Percentiles rank a stretch among this genome's conserved stretches.
phyloP scores from a whole-genome alignment of 2,888 invertebrate genomes.

The Odontothrips loti region DNA sequence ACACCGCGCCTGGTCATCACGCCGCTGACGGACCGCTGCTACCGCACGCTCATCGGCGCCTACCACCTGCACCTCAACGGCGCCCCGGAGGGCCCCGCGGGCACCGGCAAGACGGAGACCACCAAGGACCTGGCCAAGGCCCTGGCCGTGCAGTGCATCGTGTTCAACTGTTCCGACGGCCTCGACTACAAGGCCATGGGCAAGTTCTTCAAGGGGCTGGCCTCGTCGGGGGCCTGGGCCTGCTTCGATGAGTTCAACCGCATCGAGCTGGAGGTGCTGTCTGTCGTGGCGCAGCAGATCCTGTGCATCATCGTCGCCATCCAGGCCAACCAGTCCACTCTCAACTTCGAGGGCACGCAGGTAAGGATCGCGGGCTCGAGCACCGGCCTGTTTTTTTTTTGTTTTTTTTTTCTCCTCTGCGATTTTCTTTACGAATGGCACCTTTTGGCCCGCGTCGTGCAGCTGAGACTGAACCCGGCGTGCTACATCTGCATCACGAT shows the following conservation, averaged over 20 bases:
- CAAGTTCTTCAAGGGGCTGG: conserved; percentile 61
- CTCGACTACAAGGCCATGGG: conserved; percentile 83
- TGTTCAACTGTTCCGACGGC: conserved; percentile 83
- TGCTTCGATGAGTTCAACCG: conserved; percentile 87
- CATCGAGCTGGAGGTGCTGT: conserved; percentile 78
- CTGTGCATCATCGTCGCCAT: conserved; percentile 74
- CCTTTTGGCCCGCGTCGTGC: not conserved
- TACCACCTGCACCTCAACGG: conserved; percentile 79
- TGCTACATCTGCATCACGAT: conserved; percentile 78
- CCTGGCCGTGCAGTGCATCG: conserved; percentile 82
- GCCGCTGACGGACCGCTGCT: conserved; percentile 72
- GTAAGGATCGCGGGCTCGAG: too few relatives aligned
- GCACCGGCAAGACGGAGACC: conserved; percentile 87
- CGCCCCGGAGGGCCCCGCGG: conserved; percentile 80
- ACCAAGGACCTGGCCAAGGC: conserved; percentile 91
- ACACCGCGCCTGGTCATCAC: conserved; percentile 70
- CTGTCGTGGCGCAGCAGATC: conserved; percentile 83
- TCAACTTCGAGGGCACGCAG: conserved; percentile 72
- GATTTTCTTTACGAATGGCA: too few relatives aligned
- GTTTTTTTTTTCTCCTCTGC: too few relatives aligned
- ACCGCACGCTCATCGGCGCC: conserved; percentile 77
- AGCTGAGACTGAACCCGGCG: conserved; percentile 65
- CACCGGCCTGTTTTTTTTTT: not conserved
- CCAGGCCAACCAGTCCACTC: conserved; percentile 58
- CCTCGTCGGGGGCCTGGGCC: conserved; percentile 79